These are phyloP conservation scores for Gobionotothen gibberifrons DNA, from an alignment of 2,797 vertebrate species.

Conservation along the genomic window DNA sequence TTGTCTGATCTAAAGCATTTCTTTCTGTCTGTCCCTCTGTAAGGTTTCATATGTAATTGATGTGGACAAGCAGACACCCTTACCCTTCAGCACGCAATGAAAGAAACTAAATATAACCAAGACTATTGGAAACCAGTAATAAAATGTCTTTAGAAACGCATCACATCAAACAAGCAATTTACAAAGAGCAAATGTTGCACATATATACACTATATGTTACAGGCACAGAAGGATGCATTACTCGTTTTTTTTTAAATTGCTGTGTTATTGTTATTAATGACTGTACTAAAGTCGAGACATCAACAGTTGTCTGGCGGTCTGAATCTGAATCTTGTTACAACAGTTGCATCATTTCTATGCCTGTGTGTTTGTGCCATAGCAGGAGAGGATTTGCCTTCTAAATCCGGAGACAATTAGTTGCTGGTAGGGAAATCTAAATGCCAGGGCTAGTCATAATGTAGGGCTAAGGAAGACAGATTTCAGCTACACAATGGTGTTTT, in stretches of 20 bases:
- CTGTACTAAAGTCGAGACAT: constrained; percentile 3
- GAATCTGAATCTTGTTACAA: constrained; percentile 46
- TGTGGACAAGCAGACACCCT: constrained; percentile 2
- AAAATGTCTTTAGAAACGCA: neutral
- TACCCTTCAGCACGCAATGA: neutral
- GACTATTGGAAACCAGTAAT: neutral
- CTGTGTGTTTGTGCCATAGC: constrained; percentile 30
- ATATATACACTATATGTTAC: neutral
- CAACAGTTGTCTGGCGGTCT: constrained; percentile 13
- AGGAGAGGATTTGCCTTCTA: constrained; percentile 52
- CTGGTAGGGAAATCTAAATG: constrained; percentile 65
- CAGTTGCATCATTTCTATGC: constrained; percentile 36
- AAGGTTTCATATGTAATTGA: constrained; percentile 1
- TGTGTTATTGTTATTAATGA: constrained; percentile 30
- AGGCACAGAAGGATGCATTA: neutral
- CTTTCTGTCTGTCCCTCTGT: constrained; percentile 5
- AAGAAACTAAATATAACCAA: constrained; percentile 2
- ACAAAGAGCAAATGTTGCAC: constrained; percentile 13
- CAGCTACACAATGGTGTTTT: constrained; percentile 49
- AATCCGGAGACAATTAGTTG: constrained; percentile 72
- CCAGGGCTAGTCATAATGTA: constrained; percentile 54
- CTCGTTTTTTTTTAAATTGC: constrained; percentile 13
- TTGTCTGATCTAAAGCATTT: constrained; percentile 1
- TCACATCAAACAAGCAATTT: constrained; percentile 13
- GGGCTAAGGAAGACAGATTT: constrained; percentile 56